Percentiles rank a stretch among this genome's conserved stretches.
Conservation (phyloP, 1,140 invertebrate genomes). For the Drosophila carrolli region DNA sequence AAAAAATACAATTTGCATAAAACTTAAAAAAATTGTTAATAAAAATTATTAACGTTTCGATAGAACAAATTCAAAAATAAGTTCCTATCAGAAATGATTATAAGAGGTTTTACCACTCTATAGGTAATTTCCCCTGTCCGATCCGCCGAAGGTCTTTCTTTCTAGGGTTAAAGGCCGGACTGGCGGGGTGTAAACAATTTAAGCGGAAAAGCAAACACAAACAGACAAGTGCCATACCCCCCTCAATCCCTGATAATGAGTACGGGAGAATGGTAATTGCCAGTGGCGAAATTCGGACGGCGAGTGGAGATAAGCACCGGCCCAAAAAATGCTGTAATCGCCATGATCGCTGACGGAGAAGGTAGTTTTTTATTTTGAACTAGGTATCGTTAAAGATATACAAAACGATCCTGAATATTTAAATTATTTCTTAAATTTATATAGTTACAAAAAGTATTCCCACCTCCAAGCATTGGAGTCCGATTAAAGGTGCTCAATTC, state of each 20-base stretch:
- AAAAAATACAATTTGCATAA: no score
- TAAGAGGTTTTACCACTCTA: background rate
- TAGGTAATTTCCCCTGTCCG: constrained; percentile 1
- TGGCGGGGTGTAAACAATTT: constrained; percentile 34
- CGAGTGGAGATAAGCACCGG: constrained; percentile 16
- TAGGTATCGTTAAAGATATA: no score
- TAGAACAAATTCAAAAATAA: background rate
- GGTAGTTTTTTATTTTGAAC: background rate
- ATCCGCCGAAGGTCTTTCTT: background rate
- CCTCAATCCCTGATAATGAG: constrained; percentile 25
- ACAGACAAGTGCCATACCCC: constrained; percentile 24
- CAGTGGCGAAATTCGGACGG: constrained; percentile 35
- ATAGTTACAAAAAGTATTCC: no score
- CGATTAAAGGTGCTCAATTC: no score
- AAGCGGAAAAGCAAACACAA: constrained; percentile 40
- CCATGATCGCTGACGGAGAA: constrained; percentile 14
- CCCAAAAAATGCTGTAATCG: constrained; percentile 20
- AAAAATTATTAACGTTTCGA: background rate
- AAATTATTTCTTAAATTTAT: no score
- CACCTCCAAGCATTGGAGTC: no score
- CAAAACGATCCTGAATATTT: no score
- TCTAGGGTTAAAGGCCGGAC: constrained; percentile 23
- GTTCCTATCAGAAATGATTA: background rate
- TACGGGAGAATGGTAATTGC: constrained; percentile 33
- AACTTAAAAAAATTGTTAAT: background rate